A percentile compares a stretch with the other conserved stretches of the same genome.
These are phyloP conservation scores for Dicerorhinus sumatrensis DNA, from an alignment of 2,113 vertebrate genomes.

Conservation along the genomic window DNA sequence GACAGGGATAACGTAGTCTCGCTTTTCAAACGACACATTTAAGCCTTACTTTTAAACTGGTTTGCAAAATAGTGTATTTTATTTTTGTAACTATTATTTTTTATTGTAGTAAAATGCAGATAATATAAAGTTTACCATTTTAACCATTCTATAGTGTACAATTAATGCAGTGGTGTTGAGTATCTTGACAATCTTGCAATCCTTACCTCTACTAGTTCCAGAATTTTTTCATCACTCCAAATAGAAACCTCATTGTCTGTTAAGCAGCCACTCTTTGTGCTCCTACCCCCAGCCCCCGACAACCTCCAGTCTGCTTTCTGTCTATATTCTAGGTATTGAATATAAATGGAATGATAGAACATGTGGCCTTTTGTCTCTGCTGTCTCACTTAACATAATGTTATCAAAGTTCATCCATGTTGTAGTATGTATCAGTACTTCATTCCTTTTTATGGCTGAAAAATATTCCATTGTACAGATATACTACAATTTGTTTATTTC, in stretches of 20 bases:
- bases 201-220: background rate
- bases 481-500: background rate
- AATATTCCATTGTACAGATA: background rate
- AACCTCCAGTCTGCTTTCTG: too few relatives aligned
- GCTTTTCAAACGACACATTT: background rate
- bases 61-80: background rate
- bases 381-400: background rate
- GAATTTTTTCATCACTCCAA: too few relatives aligned
- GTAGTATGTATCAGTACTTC: too few relatives aligned
- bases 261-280: too few relatives aligned
- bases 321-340: too few relatives aligned
- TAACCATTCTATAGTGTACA: background rate
- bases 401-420: background rate
- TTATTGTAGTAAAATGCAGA: background rate
- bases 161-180: background rate
- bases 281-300: too few relatives aligned
- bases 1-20: fast-evolving
- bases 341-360: too few relatives aligned
- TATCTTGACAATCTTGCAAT: fast-evolving
- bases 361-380: too few relatives aligned
- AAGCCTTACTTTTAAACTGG: background rate
- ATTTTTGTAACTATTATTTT: background rate
- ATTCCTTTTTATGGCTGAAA: background rate
- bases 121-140: background rate
- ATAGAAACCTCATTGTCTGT: too few relatives aligned